These are phyloP conservation scores for Procavia capensis DNA, from an alignment of 2,113 vertebrate genomes.

Conservation along the genomic window DNA sequence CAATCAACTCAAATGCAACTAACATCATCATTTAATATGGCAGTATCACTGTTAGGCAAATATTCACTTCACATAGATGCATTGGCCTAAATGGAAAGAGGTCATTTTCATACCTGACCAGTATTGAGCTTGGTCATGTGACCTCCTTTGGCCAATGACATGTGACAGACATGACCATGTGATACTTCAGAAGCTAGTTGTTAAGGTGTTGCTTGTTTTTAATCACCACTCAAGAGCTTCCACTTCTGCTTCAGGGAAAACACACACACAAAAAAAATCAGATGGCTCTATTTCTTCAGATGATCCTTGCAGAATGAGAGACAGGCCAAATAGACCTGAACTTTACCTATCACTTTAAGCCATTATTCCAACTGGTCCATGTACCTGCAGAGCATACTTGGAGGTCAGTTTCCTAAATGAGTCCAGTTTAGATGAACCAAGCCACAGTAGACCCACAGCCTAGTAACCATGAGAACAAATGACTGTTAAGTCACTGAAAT, in stretches of 20 bases:
- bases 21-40: neutral
- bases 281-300: neutral
- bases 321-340: neutral
- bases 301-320: neutral
- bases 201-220: no score
- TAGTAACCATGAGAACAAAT: neutral
- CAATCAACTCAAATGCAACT: neutral
- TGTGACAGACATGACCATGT: neutral
- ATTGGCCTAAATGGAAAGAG: neutral
- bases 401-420: neutral
- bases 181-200: neutral
- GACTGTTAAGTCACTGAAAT: neutral
- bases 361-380: neutral
- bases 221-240: neutral
- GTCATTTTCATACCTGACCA: neutral
- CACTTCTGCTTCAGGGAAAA: neutral
- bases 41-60: neutral
- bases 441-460: slow-evolving; percentile 14
- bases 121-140: neutral
- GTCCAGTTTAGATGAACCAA: neutral
- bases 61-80: neutral
- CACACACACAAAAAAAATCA: neutral
- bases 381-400: neutral
- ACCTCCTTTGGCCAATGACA: neutral
- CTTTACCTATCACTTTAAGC: neutral